Conservation (phyloP, 1,140 invertebrate genomes). For the Macrocentrus cingulum region DNA sequence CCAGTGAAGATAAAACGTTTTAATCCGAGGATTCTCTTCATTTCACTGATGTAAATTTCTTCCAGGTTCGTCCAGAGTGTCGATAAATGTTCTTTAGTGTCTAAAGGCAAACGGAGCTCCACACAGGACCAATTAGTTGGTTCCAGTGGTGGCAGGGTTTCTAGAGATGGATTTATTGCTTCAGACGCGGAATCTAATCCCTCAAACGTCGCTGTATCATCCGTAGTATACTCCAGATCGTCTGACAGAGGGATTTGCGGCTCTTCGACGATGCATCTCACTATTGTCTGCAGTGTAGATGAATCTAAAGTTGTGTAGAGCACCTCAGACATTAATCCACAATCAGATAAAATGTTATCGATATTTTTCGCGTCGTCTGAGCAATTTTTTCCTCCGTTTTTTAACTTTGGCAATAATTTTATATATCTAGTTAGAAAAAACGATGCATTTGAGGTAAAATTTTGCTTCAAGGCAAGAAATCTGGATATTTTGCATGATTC, state of each 20-base stretch:
- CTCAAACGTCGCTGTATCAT: not conserved
- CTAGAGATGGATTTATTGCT: not conserved
- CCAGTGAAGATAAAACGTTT: conserved; percentile 58
- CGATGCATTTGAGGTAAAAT: not conserved
- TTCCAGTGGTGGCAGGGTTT: conserved; percentile 34
- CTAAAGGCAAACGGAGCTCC: conserved; percentile 49
- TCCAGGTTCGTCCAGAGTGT: conserved; percentile 63
- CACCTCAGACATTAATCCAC: conserved; percentile 61
- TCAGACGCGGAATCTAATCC: not conserved
- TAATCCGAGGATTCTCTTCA: conserved; percentile 60
- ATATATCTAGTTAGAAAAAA: conserved; percentile 59
- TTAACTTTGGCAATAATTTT: conserved; percentile 51
- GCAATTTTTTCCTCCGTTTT: conserved; percentile 42
- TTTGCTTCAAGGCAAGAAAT: conserved; percentile 51
- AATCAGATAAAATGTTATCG: conserved; percentile 61
- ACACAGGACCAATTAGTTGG: conserved; percentile 61
- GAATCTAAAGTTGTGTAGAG: conserved; percentile 61
- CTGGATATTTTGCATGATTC: conserved; percentile 48
- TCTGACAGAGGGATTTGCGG: conserved; percentile 51
- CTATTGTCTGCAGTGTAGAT: conserved; percentile 58
- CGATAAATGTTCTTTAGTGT: conserved; percentile 51
- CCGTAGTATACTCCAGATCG: conserved; percentile 46
- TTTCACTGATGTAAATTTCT: conserved; percentile 57
- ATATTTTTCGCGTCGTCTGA: conserved; percentile 57
- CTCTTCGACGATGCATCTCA: conserved; percentile 62